Percentiles rank a stretch among this genome's conserved stretches.
These are phyloP conservation scores for Drosophila varians DNA, from an alignment of 1,140 invertebrate genomes.

Conservation along the genomic window DNA sequence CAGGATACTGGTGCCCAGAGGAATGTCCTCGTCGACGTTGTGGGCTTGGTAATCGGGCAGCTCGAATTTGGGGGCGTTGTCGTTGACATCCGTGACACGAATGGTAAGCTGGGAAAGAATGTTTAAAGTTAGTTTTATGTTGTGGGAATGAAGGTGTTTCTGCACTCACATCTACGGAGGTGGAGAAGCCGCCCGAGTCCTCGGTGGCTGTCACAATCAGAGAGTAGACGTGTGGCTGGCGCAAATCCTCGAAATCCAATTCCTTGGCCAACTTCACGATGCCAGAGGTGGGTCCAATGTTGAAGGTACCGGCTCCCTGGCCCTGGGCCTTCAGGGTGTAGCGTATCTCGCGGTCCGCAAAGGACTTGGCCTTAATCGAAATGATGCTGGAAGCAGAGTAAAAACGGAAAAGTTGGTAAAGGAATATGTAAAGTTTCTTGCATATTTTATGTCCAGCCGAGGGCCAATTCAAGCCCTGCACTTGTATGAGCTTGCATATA, in stretches of 20 bases:
- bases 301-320: conserved; percentile 96
- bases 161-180: conserved; percentile 92
- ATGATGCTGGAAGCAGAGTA: conserved; percentile 87
- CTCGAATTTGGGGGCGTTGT: conserved; percentile 97
- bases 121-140: background rate
- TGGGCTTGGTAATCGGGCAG: conserved; percentile 97
- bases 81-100: conserved; percentile 96
- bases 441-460: conserved; percentile 47
- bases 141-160: background rate
- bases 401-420: conserved; percentile 8
- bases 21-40: conserved; percentile 97
- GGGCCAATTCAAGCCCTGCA: conserved; percentile 18
- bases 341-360: conserved; percentile 96
- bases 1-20: conserved; percentile 94
- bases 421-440: conserved; percentile 62
- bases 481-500: conserved; percentile 1
- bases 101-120: conserved; percentile 89
- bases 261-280: conserved; percentile 97
- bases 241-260: conserved; percentile 96
- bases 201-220: conserved; percentile 96
- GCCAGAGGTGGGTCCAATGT: conserved; percentile 96
- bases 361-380: conserved; percentile 97
- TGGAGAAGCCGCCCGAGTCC: conserved; percentile 97
- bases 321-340: conserved; percentile 97
- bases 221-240: conserved; percentile 96